phyloP scores from a whole-genome alignment of 2,888 invertebrate species.

The Dicyrtoma fusca region DNA sequence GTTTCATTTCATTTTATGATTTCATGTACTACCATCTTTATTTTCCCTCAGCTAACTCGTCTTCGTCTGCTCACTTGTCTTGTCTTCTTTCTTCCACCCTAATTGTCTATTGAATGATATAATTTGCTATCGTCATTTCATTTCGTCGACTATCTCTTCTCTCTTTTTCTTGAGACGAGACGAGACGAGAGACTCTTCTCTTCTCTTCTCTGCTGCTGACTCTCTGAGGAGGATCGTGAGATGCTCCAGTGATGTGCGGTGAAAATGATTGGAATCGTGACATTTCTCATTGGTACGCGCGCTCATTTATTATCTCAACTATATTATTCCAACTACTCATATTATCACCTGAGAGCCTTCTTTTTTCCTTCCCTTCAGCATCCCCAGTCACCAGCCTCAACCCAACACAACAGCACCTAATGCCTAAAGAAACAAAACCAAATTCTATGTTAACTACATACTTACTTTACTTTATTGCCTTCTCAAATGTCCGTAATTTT shows the following conservation, averaged over 20 bases:
- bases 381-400: too few species aligned
- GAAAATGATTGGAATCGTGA: conserved; percentile 56
- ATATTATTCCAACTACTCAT: conserved; percentile 13
- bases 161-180: conserved; percentile 1
- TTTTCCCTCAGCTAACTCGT: too few species aligned
- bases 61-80: not conserved
- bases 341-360: not conserved
- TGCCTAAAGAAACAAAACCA: too few species aligned
- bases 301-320: conserved; percentile 50
- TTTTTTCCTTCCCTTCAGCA: conserved; percentile 4
- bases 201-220: not conserved
- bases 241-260: conserved; percentile 48
- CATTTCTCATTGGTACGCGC: conserved; percentile 52
- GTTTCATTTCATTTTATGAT: conserved; percentile 10
- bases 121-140: conserved; percentile 14
- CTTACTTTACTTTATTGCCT: too few species aligned
- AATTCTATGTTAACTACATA: too few species aligned
- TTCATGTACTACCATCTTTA: too few species aligned
- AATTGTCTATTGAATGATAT: conserved; percentile 56
- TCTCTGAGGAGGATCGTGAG: conserved; percentile 53
- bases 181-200: too few species aligned
- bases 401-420: too few species aligned
- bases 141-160: conserved; percentile 25
- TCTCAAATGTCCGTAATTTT: too few species aligned
- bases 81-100: conserved; percentile 32